A percentile compares a stretch with the other conserved stretches of the same genome.
Evolutionary conservation across 1,140 invertebrate genomes (phyloP).

Genomic region (Nylanderia fulva): DNA sequence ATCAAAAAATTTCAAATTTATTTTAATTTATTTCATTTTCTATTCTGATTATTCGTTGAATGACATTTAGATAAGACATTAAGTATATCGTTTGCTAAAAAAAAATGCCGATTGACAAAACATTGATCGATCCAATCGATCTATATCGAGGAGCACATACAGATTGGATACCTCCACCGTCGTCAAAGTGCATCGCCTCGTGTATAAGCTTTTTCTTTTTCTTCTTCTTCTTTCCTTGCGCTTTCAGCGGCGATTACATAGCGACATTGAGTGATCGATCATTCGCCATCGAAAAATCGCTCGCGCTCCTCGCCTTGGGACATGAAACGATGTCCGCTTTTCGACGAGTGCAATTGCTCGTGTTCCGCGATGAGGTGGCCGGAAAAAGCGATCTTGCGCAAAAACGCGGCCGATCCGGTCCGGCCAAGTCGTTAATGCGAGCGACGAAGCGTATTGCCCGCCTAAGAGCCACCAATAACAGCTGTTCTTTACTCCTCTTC

Average conservation of each 20-base stretch:
- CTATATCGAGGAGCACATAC: neutral
- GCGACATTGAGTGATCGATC: conserved; percentile 59
- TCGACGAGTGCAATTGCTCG: conserved; percentile 49
- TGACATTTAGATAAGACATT: neutral
- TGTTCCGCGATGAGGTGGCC: conserved; percentile 50
- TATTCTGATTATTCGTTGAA: neutral
- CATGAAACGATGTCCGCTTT: conserved; percentile 46
- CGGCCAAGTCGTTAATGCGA: conserved; percentile 74
- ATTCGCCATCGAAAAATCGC: conserved; percentile 50
- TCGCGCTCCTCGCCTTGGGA: conserved; percentile 29
- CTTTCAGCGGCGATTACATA: conserved; percentile 41
- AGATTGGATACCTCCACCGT: neutral
- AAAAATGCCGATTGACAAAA: neutral
- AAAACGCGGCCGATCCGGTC: conserved; percentile 57
- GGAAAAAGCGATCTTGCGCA: conserved; percentile 61
- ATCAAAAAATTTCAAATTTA: neutral
- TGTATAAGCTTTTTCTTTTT: conserved; percentile 39
- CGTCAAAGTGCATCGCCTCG: neutral
- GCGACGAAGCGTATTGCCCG: conserved; percentile 73
- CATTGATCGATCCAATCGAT: neutral
- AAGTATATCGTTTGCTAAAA: neutral
- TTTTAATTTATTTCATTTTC: too few species aligned
- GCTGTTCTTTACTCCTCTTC: conserved; percentile 64
- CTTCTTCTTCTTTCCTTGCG: too few species aligned
- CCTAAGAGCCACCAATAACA: conserved; percentile 73